phyloP scores from a whole-genome alignment of 1,140 invertebrate species.

The Rhizoglyphus robini region DNA sequence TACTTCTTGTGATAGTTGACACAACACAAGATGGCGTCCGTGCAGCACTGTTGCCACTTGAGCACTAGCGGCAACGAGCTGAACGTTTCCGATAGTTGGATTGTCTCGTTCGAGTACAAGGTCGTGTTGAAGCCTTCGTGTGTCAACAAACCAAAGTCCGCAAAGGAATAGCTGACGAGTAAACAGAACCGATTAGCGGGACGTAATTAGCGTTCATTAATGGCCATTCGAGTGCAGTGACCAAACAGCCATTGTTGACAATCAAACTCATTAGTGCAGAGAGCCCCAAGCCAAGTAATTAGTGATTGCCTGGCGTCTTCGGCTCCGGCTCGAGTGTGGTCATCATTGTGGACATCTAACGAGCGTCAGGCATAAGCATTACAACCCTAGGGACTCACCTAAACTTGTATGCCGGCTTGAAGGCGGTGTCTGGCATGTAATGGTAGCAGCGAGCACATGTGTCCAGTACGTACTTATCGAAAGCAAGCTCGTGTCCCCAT shows the following conservation, averaged over 20 bases:
- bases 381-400: too few species aligned
- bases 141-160: not conserved
- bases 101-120: constrained; percentile 17
- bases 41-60: constrained; percentile 23
- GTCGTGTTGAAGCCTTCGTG: not conserved
- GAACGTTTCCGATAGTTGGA: constrained; percentile 9
- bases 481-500: constrained; percentile 19
- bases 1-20: constrained; percentile 12
- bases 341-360: too few species aligned
- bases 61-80: not conserved
- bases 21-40: constrained; percentile 16
- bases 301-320: too few species aligned
- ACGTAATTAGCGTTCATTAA: too few species aligned
- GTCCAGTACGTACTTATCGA: constrained; percentile 21
- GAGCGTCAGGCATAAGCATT: too few species aligned
- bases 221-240: too few species aligned
- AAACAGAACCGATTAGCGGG: not conserved
- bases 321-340: too few species aligned
- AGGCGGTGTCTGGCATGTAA: constrained; percentile 24
- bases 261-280: too few species aligned
- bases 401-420: constrained; percentile 18
- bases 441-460: constrained; percentile 26
- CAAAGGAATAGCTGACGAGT: not conserved
- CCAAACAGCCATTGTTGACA: too few species aligned
- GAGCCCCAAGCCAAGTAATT: too few species aligned